phyloP scores from a whole-genome alignment of 2,797 vertebrate species.

The Limnodromus scolopaceus region DNA sequence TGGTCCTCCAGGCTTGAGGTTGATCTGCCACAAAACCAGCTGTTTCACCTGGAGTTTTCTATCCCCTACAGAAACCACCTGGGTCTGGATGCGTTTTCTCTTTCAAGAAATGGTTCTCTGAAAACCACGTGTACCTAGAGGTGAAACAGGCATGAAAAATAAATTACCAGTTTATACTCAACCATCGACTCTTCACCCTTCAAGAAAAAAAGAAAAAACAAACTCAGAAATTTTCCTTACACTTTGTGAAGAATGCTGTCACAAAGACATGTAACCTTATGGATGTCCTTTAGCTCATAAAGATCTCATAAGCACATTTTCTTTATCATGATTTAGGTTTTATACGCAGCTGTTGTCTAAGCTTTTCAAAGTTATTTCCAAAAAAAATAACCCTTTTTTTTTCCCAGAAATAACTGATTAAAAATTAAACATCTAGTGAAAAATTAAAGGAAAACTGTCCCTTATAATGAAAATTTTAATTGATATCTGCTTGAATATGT shows the following conservation, averaged over 20 bases:
- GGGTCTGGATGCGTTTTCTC: background rate
- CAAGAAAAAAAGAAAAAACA: background rate
- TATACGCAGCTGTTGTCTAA: background rate
- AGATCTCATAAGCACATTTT: background rate
- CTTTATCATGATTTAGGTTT: background rate
- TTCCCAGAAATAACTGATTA: background rate
- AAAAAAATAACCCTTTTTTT: background rate
- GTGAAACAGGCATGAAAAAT: background rate
- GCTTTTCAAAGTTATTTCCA: background rate
- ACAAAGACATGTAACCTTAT: background rate
- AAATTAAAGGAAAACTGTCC: constrained; percentile 33
- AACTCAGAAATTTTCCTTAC: background rate
- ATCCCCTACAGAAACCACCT: background rate
- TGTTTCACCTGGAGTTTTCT: background rate
- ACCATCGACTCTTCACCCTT: background rate
- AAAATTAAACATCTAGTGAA: constrained; percentile 24
- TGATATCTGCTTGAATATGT: constrained; percentile 29
- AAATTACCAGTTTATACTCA: background rate
- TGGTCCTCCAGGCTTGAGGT: background rate
- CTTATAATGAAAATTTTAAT: constrained; percentile 47
- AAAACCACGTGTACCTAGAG: background rate
- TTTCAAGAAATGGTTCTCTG: background rate
- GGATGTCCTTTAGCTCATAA: background rate
- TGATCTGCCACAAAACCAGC: background rate
- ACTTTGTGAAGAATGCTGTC: background rate